phyloP scores from a whole-genome alignment of 2,797 vertebrate species.

The Potorous gilbertii region DNA sequence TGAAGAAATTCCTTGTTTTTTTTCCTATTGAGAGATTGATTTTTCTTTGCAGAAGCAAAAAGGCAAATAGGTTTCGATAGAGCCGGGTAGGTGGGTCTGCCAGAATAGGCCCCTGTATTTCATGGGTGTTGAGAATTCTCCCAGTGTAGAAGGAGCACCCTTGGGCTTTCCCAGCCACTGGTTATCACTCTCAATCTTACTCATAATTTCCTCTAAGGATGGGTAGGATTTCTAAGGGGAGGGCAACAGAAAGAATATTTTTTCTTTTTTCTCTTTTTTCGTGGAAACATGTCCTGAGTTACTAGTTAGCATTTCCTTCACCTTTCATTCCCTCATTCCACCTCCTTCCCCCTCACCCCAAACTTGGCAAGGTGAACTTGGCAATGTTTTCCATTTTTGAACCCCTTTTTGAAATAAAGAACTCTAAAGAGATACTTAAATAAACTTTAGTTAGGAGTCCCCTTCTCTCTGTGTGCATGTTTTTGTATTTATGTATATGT shows the following conservation, averaged over 20 bases:
- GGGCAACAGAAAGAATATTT: not conserved
- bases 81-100: not conserved
- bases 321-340: not conserved
- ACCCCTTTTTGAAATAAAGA: not conserved
- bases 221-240: not conserved
- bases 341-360: too few relatives aligned
- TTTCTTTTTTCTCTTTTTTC: not conserved
- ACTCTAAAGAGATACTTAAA: not conserved
- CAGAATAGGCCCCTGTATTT: not conserved
- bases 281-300: not conserved
- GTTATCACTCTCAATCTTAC: not conserved
- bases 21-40: not conserved
- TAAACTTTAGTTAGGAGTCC: not conserved
- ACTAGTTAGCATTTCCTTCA: not conserved
- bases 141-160: not conserved
- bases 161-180: not conserved
- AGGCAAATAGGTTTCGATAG: not conserved
- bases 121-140: not conserved
- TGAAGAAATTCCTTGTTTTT: not conserved
- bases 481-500: not conserved
- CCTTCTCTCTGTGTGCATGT: not conserved
- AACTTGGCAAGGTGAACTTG: not conserved
- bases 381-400: not conserved
- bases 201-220: not conserved
- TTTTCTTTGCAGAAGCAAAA: not conserved